A percentile compares a stretch with the other conserved stretches of the same genome.
phyloP scores from a whole-genome alignment of 2,888 invertebrate genomes.

The Tetragonula carbonaria region DNA sequence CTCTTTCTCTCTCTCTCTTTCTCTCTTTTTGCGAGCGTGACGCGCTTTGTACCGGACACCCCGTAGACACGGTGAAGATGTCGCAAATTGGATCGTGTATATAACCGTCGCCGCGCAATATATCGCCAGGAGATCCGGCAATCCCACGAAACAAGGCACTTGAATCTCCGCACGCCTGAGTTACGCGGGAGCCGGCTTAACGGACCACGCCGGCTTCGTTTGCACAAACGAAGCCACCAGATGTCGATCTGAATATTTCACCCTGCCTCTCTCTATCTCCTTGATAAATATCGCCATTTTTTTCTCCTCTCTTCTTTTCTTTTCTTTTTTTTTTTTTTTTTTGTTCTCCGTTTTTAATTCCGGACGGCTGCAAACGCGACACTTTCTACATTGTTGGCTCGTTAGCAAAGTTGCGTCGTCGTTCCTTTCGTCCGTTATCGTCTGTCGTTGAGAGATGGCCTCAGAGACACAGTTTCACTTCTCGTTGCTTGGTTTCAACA shows the following conservation, averaged over 20 bases:
- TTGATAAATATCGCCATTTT: slow-evolving; percentile 53
- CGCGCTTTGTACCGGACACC: slow-evolving; percentile 73
- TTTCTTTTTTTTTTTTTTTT: too few species aligned
- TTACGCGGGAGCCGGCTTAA: slow-evolving; percentile 82
- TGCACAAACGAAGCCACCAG: slow-evolving; percentile 81
- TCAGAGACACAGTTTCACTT: too few species aligned
- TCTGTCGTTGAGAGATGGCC: background rate
- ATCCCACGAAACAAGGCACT: slow-evolving; percentile 83
- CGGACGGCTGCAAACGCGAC: background rate
- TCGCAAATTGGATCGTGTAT: slow-evolving; percentile 76
- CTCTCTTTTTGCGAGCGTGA: slow-evolving; percentile 50
- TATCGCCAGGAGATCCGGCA: slow-evolving; percentile 71
- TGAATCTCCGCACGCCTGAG: slow-evolving; percentile 82
- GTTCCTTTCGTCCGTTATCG: background rate
- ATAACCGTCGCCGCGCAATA: slow-evolving; percentile 50
- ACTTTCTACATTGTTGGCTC: background rate
- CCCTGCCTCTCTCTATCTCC: slow-evolving; percentile 72
- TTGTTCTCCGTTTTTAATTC: background rate
- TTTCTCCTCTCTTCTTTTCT: background rate
- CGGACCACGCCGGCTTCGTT: slow-evolving; percentile 77
- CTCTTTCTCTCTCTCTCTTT: background rate
- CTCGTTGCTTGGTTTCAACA: too few species aligned
- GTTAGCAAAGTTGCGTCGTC: background rate
- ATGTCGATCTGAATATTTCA: slow-evolving; percentile 82
- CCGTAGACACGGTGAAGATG: slow-evolving; percentile 67